Conservation (phyloP, 2,888 invertebrate genomes). For the Conchocele bisecta region DNA sequence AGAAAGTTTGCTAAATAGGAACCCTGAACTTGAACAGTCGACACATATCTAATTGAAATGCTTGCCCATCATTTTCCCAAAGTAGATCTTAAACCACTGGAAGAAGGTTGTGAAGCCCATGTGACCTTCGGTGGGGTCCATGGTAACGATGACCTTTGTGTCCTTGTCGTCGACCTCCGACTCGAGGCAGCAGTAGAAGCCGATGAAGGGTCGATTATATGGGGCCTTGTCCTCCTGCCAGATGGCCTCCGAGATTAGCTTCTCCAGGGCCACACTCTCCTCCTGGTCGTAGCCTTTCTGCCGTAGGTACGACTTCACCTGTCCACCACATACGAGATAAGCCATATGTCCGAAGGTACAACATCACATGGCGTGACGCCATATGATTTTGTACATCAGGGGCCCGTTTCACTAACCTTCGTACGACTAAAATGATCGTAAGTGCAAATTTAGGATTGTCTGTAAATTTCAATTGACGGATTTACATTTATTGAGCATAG, state of each 20-base stretch:
- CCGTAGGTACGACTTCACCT: constrained; percentile 49
- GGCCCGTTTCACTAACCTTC: too few species aligned
- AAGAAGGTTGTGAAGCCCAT: constrained; percentile 61
- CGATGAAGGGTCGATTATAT: constrained; percentile 36
- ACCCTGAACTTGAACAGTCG: too few species aligned
- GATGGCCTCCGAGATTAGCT: constrained; percentile 48
- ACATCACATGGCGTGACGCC: too few species aligned
- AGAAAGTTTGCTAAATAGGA: too few species aligned
- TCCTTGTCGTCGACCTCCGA: constrained; percentile 37
- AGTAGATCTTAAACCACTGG: constrained; percentile 63
- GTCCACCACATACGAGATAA: too few species aligned
- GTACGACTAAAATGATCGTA: too few species aligned
- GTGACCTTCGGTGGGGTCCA: constrained; percentile 55
- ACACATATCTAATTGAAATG: too few species aligned
- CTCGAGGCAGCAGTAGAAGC: constrained; percentile 54
- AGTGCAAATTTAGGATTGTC: too few species aligned
- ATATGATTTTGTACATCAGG: too few species aligned
- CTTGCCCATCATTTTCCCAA: constrained; percentile 56
- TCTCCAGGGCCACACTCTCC: constrained; percentile 51
- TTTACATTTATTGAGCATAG: too few species aligned
- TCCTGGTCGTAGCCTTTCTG: constrained; percentile 42
- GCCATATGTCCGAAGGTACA: too few species aligned
- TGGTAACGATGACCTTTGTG: constrained; percentile 35
- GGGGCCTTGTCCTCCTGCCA: constrained; percentile 57
- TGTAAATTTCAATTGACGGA: too few species aligned